Percentiles rank a stretch among this genome's conserved stretches.
These are phyloP conservation scores for Leguminivora glycinivorella DNA, from an alignment of 1,140 invertebrate genomes.

Conservation along the genomic window DNA sequence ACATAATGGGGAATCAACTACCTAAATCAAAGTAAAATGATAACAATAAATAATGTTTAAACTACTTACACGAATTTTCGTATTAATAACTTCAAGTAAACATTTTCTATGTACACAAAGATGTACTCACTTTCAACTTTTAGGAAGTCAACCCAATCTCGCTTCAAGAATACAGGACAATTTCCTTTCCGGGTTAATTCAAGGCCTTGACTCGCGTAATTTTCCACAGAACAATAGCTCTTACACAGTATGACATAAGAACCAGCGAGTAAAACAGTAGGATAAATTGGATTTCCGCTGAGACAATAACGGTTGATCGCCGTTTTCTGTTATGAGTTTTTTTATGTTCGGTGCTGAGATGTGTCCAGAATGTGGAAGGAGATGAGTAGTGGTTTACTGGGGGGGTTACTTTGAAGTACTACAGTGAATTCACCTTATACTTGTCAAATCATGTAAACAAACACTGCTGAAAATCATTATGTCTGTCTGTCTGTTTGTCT, in stretches of 20 bases:
- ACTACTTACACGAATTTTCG: too few relatives aligned
- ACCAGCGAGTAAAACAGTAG: neutral
- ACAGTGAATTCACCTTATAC: too few relatives aligned
- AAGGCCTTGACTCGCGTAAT: neutral
- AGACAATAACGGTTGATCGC: constrained; percentile 26
- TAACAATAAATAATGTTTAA: too few relatives aligned
- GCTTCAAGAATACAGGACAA: neutral
- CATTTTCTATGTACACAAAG: too few relatives aligned
- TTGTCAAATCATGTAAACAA: too few relatives aligned
- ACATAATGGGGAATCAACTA: too few relatives aligned
- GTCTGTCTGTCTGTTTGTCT: too few relatives aligned
- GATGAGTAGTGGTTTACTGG: neutral
- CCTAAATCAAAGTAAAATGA: too few relatives aligned
- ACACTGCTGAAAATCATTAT: too few relatives aligned
- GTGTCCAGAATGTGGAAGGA: neutral
- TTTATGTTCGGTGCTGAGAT: neutral
- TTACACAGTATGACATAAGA: constrained; percentile 6
- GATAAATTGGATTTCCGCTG: constrained; percentile 12
- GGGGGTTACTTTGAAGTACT: too few relatives aligned
- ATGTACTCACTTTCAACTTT: neutral
- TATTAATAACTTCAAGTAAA: too few relatives aligned
- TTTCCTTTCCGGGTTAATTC: neutral
- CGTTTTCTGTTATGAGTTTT: constrained; percentile 26
- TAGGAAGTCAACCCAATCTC: neutral
- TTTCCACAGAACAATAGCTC: neutral